Conservation (phyloP, 2,113 vertebrate species). For the Xiphorhynchus elegans region DNA sequence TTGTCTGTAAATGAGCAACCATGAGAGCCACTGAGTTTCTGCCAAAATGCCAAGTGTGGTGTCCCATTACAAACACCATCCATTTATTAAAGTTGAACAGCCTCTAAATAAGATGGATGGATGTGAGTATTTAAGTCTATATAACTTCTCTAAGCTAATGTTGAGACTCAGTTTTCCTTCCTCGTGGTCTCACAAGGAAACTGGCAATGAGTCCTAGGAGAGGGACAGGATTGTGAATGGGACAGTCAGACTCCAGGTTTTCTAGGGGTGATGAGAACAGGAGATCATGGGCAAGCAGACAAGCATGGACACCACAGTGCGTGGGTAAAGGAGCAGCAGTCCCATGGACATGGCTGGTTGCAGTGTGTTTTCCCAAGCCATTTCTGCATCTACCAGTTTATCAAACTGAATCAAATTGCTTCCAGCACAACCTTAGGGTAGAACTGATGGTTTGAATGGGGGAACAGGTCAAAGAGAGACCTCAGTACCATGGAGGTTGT, state of each 20-base stretch:
- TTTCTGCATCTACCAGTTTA: background rate
- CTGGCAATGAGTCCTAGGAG: background rate
- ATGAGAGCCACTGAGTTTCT: rapidly evolving
- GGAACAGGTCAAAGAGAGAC: rapidly evolving
- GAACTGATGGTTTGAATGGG: background rate
- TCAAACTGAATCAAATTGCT: background rate
- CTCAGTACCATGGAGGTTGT: background rate
- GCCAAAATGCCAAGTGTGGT: background rate
- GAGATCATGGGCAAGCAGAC: background rate
- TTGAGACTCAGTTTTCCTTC: background rate
- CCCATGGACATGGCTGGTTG: rapidly evolving
- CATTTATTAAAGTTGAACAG: background rate
- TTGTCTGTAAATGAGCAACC: background rate
- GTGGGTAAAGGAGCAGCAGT: background rate
- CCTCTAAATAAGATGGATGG: background rate
- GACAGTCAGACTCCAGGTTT: background rate
- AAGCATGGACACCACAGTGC: rapidly evolving
- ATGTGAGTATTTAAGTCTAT: background rate
- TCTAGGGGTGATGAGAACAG: background rate
- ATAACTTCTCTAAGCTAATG: background rate
- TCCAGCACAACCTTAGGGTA: background rate
- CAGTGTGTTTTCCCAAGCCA: background rate
- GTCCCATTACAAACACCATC: background rate
- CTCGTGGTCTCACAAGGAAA: background rate
- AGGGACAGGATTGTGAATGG: background rate